Evolutionary conservation across 2,797 vertebrate species (phyloP).

Genomic region (Amniataba percoides): DNA sequence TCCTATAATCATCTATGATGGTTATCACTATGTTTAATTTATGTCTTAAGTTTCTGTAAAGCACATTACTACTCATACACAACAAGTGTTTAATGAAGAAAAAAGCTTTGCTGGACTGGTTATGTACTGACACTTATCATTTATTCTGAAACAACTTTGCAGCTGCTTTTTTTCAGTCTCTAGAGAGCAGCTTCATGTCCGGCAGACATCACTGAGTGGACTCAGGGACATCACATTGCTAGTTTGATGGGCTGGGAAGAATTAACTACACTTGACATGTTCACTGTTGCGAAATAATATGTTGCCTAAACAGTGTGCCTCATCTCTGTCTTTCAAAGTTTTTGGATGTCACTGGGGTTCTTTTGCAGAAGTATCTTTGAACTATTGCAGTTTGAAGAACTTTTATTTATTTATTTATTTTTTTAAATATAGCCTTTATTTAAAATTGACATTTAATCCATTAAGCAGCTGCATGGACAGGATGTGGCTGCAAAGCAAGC

Average conservation of each 20-base stretch:
- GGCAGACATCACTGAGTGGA: neutral
- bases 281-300: constrained; percentile 9
- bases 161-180: neutral
- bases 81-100: neutral
- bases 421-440: neutral
- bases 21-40: neutral
- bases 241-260: constrained; percentile 6
- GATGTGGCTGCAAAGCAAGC: neutral
- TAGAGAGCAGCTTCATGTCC: neutral
- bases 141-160: neutral
- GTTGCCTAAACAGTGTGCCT: constrained; percentile 1
- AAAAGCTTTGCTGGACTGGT: neutral
- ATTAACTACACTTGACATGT: constrained; percentile 25
- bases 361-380: constrained; percentile 9
- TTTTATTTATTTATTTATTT: too few species aligned
- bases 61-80: neutral
- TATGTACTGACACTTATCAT: neutral
- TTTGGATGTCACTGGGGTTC: constrained; percentile 2
- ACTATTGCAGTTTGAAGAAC: neutral
- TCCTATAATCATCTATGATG: neutral
- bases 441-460: neutral
- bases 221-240: neutral
- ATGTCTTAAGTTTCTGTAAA: neutral
- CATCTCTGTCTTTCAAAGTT: constrained; percentile 2
- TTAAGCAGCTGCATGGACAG: neutral